Evolutionary conservation across 2,797 vertebrate genomes (phyloP).

Genomic region (Oreochromis grahami): DNA sequence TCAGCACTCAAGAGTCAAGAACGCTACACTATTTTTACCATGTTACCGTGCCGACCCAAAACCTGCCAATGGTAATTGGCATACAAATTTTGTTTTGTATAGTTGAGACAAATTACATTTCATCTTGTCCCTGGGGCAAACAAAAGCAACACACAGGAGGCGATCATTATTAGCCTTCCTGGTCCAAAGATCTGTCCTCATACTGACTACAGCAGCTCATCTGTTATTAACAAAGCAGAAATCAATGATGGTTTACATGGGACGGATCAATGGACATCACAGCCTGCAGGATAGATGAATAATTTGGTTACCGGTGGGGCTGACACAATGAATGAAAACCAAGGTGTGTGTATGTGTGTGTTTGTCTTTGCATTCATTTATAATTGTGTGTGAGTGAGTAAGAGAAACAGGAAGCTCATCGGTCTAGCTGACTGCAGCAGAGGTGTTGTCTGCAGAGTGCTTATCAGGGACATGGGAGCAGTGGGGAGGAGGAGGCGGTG

Average conservation of each 20-base stretch:
- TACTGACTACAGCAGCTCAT: background rate
- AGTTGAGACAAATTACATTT: constrained; percentile 29
- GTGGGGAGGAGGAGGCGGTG: background rate
- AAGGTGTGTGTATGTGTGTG: background rate
- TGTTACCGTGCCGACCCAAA: background rate
- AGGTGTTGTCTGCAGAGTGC: constrained; percentile 22
- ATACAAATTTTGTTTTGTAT: constrained; percentile 12
- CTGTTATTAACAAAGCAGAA: constrained; percentile 48
- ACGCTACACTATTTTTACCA: background rate
- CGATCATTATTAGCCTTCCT: constrained; percentile 10
- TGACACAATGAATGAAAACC: constrained; percentile 14
- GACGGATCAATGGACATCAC: constrained; percentile 36
- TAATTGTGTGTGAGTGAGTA: background rate
- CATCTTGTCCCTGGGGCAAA: background rate
- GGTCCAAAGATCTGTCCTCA: background rate
- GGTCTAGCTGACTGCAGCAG: constrained; percentile 20
- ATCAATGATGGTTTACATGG: constrained; percentile 55
- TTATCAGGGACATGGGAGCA: constrained; percentile 27
- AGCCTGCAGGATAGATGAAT: constrained; percentile 15
- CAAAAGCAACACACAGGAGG: constrained; percentile 12
- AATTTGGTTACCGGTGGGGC: constrained; percentile 6
- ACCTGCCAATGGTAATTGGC: background rate
- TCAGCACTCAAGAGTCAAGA: background rate
- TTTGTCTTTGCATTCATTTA: background rate
- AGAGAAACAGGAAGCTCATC: constrained; percentile 17